Conservation (phyloP, 2,888 invertebrate genomes). For the Rhagium mordax region DNA sequence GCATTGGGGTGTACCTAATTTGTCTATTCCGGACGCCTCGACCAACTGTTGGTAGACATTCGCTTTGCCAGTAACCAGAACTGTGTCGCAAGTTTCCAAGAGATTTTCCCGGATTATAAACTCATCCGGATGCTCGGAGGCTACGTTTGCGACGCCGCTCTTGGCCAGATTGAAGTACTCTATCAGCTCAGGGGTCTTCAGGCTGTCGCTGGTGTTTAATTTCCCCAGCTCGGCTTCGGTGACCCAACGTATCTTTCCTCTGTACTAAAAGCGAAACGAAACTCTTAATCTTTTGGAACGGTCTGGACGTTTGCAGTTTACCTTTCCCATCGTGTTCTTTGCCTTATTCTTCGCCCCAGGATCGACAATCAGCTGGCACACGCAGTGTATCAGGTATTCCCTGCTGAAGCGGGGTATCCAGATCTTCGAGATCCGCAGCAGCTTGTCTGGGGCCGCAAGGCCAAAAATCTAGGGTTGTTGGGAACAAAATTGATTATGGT, state of each 20-base stretch:
- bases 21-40: conserved; percentile 60
- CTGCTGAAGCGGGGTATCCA: conserved; percentile 57
- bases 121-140: conserved; percentile 49
- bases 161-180: conserved; percentile 46
- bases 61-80: conserved; percentile 56
- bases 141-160: conserved; percentile 38
- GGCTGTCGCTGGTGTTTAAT: conserved; percentile 49
- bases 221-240: conserved; percentile 58
- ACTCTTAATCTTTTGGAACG: not conserved
- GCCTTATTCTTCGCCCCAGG: conserved; percentile 59
- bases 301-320: conserved; percentile 38
- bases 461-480: conserved; percentile 61
- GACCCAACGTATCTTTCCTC: conserved; percentile 64
- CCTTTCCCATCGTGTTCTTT: conserved; percentile 62
- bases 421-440: conserved; percentile 59
- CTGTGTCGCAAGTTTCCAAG: conserved; percentile 60
- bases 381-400: conserved; percentile 52
- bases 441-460: conserved; percentile 39
- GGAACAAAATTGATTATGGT: no score
- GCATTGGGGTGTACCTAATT: conserved; percentile 54
- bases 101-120: conserved; percentile 55
- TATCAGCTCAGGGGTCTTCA: conserved; percentile 63
- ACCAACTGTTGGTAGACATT: conserved; percentile 59
- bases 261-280: conserved; percentile 55
- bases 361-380: conserved; percentile 58